phyloP scores from a whole-genome alignment of 2,797 vertebrate species.

The Chelon auratus region DNA sequence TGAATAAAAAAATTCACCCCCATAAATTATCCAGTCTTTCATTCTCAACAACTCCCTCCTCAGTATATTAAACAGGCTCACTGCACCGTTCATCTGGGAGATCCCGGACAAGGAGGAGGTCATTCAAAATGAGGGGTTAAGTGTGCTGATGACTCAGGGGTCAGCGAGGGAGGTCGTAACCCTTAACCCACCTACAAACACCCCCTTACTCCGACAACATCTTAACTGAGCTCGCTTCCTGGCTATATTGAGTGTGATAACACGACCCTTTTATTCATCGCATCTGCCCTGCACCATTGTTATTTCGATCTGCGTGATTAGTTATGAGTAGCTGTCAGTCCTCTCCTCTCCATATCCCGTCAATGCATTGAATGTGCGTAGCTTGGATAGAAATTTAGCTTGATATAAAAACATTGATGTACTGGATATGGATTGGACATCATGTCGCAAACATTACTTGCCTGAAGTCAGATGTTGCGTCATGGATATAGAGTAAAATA shows the following conservation, averaged over 20 bases:
- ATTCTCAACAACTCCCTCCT: slow-evolving; percentile 34
- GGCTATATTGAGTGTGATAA: slow-evolving; percentile 27
- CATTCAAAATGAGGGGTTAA: slow-evolving; percentile 81
- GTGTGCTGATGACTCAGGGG: slow-evolving; percentile 75
- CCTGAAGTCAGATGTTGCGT: slow-evolving; percentile 45
- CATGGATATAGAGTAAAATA: slow-evolving; percentile 25
- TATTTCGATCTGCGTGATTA: slow-evolving; percentile 67
- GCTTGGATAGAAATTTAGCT: neutral
- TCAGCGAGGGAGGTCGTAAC: slow-evolving; percentile 70
- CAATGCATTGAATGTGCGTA: neutral
- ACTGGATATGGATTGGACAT: slow-evolving; percentile 14
- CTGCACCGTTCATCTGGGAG: slow-evolving; percentile 54
- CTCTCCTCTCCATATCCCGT: neutral
- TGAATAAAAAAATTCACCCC: neutral
- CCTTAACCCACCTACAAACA: slow-evolving; percentile 63
- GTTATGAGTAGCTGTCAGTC: slow-evolving; percentile 25
- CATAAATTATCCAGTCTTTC: slow-evolving; percentile 44
- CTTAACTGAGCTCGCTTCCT: slow-evolving; percentile 13
- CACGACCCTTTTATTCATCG: slow-evolving; percentile 65
- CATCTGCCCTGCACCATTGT: slow-evolving; percentile 74
- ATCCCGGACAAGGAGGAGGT: slow-evolving; percentile 67
- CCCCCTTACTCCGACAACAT: slow-evolving; percentile 34
- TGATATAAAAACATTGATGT: neutral
- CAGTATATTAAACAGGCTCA: slow-evolving; percentile 52
- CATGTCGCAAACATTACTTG: slow-evolving; percentile 22